These are phyloP conservation scores for Bellardia bayeri DNA, from an alignment of 2,888 invertebrate genomes.

Conservation along the genomic window DNA sequence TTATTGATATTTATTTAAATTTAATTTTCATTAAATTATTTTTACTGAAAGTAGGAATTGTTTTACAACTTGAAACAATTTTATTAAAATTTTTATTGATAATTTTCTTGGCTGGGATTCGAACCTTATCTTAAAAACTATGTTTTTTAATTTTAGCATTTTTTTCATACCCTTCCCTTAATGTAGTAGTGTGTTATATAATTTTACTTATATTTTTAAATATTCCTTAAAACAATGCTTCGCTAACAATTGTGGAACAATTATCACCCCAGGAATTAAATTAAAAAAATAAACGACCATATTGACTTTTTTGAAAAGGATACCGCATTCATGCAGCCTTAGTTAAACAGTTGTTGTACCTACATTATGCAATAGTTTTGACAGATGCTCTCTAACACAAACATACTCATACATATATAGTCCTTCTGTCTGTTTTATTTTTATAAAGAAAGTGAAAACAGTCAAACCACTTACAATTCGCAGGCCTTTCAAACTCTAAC, in stretches of 20 bases:
- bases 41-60: too few relatives aligned
- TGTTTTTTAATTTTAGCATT: too few relatives aligned
- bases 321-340: constrained; percentile 36
- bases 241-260: constrained; percentile 46
- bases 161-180: neutral
- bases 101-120: too few relatives aligned
- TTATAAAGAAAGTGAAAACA: constrained; percentile 69
- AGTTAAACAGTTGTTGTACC: constrained; percentile 65
- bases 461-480: constrained; percentile 50
- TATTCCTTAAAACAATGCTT: neutral
- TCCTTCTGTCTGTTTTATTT: neutral
- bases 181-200: neutral
- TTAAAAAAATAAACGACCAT: constrained; percentile 46
- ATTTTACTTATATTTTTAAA: neutral
- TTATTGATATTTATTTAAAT: too few relatives aligned
- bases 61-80: too few relatives aligned
- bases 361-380: constrained; percentile 73
- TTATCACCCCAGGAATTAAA: constrained; percentile 66
- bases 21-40: too few relatives aligned
- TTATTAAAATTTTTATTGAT: too few relatives aligned
- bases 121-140: too few relatives aligned
- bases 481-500: constrained; percentile 40
- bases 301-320: constrained; percentile 51
- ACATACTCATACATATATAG: neutral
- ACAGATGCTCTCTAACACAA: constrained; percentile 39